Percentiles rank a stretch among this genome's conserved stretches.
Conservation (phyloP, 1,140 invertebrate species). For the Cryptotermes secundus region DNA sequence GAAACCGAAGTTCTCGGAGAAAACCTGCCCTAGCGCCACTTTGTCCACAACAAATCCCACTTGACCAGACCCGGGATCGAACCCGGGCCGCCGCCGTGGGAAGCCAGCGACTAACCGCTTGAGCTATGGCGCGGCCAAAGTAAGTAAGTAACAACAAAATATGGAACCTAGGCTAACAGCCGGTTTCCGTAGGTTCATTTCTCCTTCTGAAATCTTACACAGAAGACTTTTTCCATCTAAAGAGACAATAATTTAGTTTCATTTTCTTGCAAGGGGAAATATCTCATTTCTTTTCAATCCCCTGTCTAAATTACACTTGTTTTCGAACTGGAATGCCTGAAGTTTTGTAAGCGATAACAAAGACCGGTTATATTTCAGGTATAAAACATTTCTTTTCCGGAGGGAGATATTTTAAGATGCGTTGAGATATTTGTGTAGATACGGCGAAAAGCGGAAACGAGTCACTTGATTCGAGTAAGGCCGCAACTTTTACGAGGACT, state of each 20-base stretch:
- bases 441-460: background rate
- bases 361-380: background rate
- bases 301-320: background rate
- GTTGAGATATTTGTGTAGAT: background rate
- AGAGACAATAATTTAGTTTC: background rate
- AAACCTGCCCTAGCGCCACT: too few species aligned
- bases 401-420: background rate
- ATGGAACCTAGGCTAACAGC: too few species aligned
- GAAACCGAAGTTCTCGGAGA: too few species aligned
- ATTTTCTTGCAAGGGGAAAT: background rate
- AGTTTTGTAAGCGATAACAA: background rate
- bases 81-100: too few species aligned
- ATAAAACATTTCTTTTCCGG: background rate
- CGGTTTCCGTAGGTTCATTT: too few species aligned
- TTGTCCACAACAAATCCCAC: too few species aligned
- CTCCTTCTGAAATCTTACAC: too few species aligned
- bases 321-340: background rate
- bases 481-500: background rate
- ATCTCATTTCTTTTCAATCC: background rate
- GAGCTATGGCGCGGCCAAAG: too few species aligned
- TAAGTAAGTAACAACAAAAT: too few species aligned
- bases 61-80: too few species aligned
- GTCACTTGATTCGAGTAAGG: background rate
- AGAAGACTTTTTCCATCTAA: too few species aligned
- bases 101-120: too few species aligned